Percentiles rank a stretch among this genome's conserved stretches.
These are phyloP conservation scores for Sebastolobus altivelis DNA, from an alignment of 2,797 vertebrate species.

Conservation along the genomic window DNA sequence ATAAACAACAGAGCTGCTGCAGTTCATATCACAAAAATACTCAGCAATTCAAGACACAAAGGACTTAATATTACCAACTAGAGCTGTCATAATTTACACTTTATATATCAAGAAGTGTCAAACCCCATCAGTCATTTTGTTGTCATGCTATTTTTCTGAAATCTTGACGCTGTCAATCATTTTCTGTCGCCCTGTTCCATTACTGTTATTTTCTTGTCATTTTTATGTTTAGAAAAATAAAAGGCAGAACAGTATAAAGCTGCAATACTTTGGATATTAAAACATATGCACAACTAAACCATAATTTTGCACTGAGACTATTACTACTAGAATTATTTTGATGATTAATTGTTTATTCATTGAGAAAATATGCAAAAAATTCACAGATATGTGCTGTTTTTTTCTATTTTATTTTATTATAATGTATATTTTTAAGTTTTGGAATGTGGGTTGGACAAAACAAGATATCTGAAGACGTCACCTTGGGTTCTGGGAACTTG, in stretches of 20 bases:
- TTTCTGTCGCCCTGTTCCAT: neutral
- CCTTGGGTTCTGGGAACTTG: too few species aligned
- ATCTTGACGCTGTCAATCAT: slow-evolving; percentile 10
- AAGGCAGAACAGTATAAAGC: fast-evolving
- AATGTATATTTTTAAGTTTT: neutral
- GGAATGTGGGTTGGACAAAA: neutral
- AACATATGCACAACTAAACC: neutral
- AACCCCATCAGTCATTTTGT: slow-evolving; percentile 16
- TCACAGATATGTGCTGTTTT: neutral
- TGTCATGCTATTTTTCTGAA: neutral
- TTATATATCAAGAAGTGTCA: neutral
- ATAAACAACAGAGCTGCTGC: slow-evolving; percentile 2
- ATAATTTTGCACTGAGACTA: neutral
- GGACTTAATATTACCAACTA: neutral
- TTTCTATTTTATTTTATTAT: fast-evolving
- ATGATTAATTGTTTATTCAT: neutral
- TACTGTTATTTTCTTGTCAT: slow-evolving; percentile 7
- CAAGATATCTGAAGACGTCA: too few species aligned
- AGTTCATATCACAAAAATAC: neutral
- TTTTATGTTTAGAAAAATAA: neutral
- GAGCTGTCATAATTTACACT: neutral
- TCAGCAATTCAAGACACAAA: slow-evolving; percentile 12
- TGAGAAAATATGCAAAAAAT: neutral
- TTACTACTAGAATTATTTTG: neutral
- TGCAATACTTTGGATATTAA: neutral